Base-by-base conservation (phyloP, 2,888 invertebrate genomes). In the Thumatha senex region DNA sequence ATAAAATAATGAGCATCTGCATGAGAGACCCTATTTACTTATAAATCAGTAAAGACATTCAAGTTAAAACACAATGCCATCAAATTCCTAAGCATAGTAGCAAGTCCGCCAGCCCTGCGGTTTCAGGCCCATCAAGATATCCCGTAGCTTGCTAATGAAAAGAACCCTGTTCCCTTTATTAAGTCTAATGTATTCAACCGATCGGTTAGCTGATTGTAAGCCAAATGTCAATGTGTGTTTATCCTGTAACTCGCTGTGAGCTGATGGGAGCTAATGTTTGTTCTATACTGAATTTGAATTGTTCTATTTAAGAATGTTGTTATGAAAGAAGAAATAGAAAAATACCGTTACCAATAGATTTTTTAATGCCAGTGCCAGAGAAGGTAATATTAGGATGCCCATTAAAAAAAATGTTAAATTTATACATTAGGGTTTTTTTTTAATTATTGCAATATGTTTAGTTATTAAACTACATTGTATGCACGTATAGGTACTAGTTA, bases 171-270 rank as follows among this genome's bases (percentile, higher is more conserved):
- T 76, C 76, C 78, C 86, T 88, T 89, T 90, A 90, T 90, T 89
- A 90, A 86, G 81, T 78, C 84, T 89, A 89, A 90, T 89, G 85
- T 89, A 89, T 89, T 81, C 90, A 81, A 67, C 60, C 61, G 88
- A 88, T 86, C 76, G 67, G 72, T 78, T 78, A 79, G 76, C 61
- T 55, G 87, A 87, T 87, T 82, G 73, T 58, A 48, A 63, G 74
- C 73, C 78, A 85, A 89, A 89, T 89, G 88, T 89, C 88, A 86
- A 63, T 71, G 74, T 70, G 59, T 61, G 62, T 69, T 66, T 66
- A 64, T 63, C 63, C 55, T 64, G 67, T 64, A 58, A 33, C 57
- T 48, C 50, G 48, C 38, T 58, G 57, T 49, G 72, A 51, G 47
- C 51, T 61, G 67, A 68, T 62, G 71, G 54, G 18, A 61, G 59